Percentiles rank a stretch among this genome's conserved stretches.
phyloP scores from a whole-genome alignment of 2,888 invertebrate genomes.

The Lampropteryx suffumata region DNA sequence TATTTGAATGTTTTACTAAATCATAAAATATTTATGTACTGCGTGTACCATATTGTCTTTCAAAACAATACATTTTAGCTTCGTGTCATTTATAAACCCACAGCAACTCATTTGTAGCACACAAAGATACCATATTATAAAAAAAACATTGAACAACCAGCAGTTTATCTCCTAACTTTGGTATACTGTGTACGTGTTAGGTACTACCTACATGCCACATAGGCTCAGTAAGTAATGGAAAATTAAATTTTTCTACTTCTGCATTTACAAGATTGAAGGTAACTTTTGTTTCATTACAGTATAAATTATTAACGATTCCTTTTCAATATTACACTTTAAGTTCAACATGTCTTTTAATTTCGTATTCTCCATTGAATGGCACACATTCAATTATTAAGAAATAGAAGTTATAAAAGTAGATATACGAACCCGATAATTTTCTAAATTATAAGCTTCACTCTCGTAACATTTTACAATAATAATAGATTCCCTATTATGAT shows the following conservation, averaged over 20 bases:
- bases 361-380: slow-evolving; percentile 55
- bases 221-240: slow-evolving; percentile 53
- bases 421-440: slow-evolving; percentile 56
- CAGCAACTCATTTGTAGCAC: slow-evolving; percentile 36
- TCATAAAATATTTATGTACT: too few relatives aligned
- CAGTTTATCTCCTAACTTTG: slow-evolving; percentile 80
- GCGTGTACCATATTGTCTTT: too few relatives aligned
- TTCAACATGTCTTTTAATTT: slow-evolving; percentile 56
- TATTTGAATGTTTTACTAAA: too few relatives aligned
- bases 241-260: slow-evolving; percentile 41
- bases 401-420: slow-evolving; percentile 67
- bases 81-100: neutral
- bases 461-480: slow-evolving; percentile 76
- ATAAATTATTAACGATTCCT: slow-evolving; percentile 51
- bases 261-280: slow-evolving; percentile 71
- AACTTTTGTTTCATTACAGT: slow-evolving; percentile 71
- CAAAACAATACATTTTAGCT: too few relatives aligned
- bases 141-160: slow-evolving; percentile 57
- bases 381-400: slow-evolving; percentile 56
- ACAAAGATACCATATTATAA: slow-evolving; percentile 44
- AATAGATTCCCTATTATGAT: slow-evolving; percentile 75
- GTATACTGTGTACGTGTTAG: slow-evolving; percentile 76
- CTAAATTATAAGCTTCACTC: slow-evolving; percentile 70
- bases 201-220: slow-evolving; percentile 61
- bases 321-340: slow-evolving; percentile 47